phyloP scores from a whole-genome alignment of 2,113 vertebrate genomes.

The Sorex araneus region DNA sequence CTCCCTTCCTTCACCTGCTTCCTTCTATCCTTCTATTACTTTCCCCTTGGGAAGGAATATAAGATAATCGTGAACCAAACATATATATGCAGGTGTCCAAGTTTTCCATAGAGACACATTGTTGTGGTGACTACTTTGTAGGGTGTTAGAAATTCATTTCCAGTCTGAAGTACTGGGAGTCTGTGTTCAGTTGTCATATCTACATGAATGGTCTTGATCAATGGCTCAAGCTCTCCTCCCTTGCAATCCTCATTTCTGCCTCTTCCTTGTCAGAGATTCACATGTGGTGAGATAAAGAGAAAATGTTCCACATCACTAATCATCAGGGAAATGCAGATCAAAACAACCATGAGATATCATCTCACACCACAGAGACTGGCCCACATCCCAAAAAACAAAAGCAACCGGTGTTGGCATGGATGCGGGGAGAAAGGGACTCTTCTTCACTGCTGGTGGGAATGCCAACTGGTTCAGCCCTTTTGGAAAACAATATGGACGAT shows the following conservation, averaged over 20 bases:
- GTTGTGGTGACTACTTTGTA: background rate
- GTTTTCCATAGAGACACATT: background rate
- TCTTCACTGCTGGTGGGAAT: no score
- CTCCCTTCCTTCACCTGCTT: background rate
- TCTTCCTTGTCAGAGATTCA: background rate
- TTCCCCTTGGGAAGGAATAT: background rate
- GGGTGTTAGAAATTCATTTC: background rate
- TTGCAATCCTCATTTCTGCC: background rate
- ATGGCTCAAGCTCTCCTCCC: background rate
- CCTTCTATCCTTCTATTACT: background rate
- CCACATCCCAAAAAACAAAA: no score
- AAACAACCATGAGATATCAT: no score
- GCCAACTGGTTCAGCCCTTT: no score
- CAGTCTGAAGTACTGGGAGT: background rate
- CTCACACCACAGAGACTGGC: no score
- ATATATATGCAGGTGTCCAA: background rate
- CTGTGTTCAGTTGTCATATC: background rate
- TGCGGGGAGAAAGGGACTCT: no score
- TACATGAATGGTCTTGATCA: background rate
- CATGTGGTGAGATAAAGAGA: no score
- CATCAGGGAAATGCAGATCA: no score
- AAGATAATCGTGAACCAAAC: background rate
- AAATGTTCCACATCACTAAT: no score
- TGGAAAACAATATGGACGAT: no score
- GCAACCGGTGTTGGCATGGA: no score